phyloP scores from a whole-genome alignment of 2,888 invertebrate species.

The Trichacis sp. region DNA sequence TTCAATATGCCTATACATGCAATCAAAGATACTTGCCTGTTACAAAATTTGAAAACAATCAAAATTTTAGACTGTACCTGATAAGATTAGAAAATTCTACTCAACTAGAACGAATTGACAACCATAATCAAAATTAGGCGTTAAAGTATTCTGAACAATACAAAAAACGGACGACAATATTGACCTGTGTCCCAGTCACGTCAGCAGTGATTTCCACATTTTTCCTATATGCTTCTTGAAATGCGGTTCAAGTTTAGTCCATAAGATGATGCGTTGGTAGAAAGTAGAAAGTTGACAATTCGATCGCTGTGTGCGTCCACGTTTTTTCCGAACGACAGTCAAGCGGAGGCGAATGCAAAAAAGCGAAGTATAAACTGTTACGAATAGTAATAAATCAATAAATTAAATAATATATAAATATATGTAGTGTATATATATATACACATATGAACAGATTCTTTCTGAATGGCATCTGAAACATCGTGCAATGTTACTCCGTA shows the following conservation, averaged over 20 bases:
- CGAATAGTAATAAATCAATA: slow-evolving; percentile 48
- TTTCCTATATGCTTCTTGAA: slow-evolving; percentile 45
- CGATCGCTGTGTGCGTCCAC: slow-evolving; percentile 31
- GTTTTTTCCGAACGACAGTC: slow-evolving; percentile 42
- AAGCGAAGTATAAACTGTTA: slow-evolving; percentile 45
- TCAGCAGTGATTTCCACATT: slow-evolving; percentile 42
- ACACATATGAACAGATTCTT: background rate
- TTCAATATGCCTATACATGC: too few relatives aligned
- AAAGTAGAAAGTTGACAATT: slow-evolving; percentile 11
- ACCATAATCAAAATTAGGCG: slow-evolving; percentile 5
- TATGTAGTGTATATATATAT: slow-evolving; percentile 25
- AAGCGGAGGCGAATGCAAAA: slow-evolving; percentile 45
- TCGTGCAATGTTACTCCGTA: background rate
- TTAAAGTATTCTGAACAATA: slow-evolving; percentile 25
- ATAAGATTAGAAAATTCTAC: too few relatives aligned
- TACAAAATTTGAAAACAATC: too few relatives aligned
- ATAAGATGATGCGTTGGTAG: slow-evolving; percentile 30
- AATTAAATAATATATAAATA: slow-evolving; percentile 31
- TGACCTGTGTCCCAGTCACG: slow-evolving; percentile 29
- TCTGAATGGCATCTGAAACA: background rate
- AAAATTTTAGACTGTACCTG: slow-evolving; percentile 15
- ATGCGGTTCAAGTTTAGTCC: slow-evolving; percentile 45
- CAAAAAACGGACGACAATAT: slow-evolving; percentile 26
- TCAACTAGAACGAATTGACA: slow-evolving; percentile 35
- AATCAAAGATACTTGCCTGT: too few relatives aligned